Conservation (phyloP, 2,888 invertebrate genomes). For the Loripinus fragilis region DNA sequence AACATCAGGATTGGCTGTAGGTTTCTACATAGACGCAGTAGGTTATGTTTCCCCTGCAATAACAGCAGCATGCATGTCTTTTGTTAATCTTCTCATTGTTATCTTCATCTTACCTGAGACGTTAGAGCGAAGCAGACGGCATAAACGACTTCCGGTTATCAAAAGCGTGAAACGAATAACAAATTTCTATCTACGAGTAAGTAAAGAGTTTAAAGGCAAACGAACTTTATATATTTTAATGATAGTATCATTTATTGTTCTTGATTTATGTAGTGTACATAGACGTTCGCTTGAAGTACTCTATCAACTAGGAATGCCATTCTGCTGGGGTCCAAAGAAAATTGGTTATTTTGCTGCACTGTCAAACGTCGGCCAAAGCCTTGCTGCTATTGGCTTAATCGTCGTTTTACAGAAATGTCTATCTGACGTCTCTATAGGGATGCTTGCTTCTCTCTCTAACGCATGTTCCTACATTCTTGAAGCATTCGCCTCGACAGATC, state of each 20-base stretch:
- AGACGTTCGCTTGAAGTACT: slow-evolving; percentile 36
- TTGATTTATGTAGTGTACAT: slow-evolving; percentile 32
- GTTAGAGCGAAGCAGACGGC: slow-evolving; percentile 12
- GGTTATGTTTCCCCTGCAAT: slow-evolving; percentile 34
- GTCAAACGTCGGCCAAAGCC: slow-evolving; percentile 4
- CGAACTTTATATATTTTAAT: slow-evolving; percentile 28
- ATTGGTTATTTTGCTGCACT: slow-evolving; percentile 41
- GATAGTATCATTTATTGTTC: slow-evolving; percentile 36
- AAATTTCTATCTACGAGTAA: slow-evolving; percentile 36
- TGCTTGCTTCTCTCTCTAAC: slow-evolving; percentile 22
- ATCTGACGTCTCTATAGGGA: slow-evolving; percentile 30
- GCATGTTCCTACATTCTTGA: slow-evolving; percentile 36
- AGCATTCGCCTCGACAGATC: slow-evolving; percentile 32
- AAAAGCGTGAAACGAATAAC: slow-evolving; percentile 18
- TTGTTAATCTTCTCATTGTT: slow-evolving; percentile 24
- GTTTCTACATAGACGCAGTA: slow-evolving; percentile 29
- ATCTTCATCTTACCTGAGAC: slow-evolving; percentile 37
- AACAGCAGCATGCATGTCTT: slow-evolving; percentile 22
- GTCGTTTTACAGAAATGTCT: slow-evolving; percentile 28
- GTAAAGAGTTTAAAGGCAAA: slow-evolving; percentile 34
- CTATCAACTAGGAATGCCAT: slow-evolving; percentile 47
- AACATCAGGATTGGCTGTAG: slow-evolving; percentile 18
- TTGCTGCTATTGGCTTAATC: slow-evolving; percentile 22
- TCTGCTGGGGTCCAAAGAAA: slow-evolving; percentile 42
- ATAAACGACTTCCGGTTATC: slow-evolving; percentile 16